Evolutionary conservation across 2,113 vertebrate genomes (phyloP).

Genomic region (Tragulus kanchil): DNA sequence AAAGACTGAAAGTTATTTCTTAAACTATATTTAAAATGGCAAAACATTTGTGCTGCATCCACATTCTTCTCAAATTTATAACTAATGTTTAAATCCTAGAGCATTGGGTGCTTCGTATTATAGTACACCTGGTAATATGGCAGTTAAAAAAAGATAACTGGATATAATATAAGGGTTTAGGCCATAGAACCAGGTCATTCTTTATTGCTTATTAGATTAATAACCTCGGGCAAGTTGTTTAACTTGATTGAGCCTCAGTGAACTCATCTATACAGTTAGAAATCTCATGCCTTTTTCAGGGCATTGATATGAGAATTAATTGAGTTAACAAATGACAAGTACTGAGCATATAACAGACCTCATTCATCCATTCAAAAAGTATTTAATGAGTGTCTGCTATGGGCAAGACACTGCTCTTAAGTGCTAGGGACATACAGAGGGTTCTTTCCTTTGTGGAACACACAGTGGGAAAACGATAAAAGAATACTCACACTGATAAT

Average conservation of each 20-base stretch:
- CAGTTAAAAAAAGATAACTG: background rate
- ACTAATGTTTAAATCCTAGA: slow-evolving; percentile 10
- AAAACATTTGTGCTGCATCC: background rate
- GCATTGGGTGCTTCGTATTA: background rate
- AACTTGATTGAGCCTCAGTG: background rate
- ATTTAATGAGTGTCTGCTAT: slow-evolving; percentile 34
- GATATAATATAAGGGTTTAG: background rate
- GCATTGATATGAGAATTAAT: slow-evolving; percentile 56
- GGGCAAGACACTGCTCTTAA: background rate
- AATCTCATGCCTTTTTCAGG: slow-evolving; percentile 22
- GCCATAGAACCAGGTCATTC: background rate
- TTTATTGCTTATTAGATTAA: slow-evolving; percentile 54
- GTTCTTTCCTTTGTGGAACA: background rate
- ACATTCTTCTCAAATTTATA: background rate
- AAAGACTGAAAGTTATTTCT: background rate
- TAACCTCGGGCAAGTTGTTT: slow-evolving; percentile 38
- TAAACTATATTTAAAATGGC: background rate
- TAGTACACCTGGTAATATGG: background rate
- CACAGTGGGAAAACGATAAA: background rate
- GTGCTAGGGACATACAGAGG: background rate
- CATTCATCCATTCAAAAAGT: slow-evolving; percentile 21
- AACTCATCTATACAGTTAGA: slow-evolving; percentile 57
- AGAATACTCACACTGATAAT: background rate
- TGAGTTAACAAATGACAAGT: slow-evolving; percentile 56
- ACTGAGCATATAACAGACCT: background rate